These are phyloP conservation scores for Polypterus senegalus DNA, from an alignment of 2,113 vertebrate genomes.

Conservation along the genomic window DNA sequence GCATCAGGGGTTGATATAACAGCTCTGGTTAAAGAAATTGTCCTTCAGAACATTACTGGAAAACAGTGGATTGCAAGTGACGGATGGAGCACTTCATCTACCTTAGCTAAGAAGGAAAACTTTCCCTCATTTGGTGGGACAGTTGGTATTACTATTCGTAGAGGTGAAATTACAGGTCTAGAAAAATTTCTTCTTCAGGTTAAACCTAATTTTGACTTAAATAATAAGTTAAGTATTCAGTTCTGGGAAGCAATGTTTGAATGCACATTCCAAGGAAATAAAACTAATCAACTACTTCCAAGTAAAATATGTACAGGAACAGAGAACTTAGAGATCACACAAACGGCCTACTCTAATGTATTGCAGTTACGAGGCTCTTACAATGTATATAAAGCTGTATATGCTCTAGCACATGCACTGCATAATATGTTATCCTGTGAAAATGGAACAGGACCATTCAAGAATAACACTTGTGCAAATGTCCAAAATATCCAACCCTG, in stretches of 20 bases:
- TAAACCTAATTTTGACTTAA: neutral
- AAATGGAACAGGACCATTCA: neutral
- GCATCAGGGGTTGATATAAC: slow-evolving; percentile 3
- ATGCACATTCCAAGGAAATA: neutral
- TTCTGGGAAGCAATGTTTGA: slow-evolving; percentile 10
- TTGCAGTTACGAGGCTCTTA: neutral
- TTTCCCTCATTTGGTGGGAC: slow-evolving; percentile 4
- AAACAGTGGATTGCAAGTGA: slow-evolving; percentile 13
- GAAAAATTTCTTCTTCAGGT: slow-evolving; percentile 5
- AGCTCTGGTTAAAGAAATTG: slow-evolving; percentile 24
- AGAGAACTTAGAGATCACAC: neutral
- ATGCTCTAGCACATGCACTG: neutral
- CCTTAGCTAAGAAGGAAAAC: neutral
- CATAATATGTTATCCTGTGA: neutral
- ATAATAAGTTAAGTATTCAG: slow-evolving; percentile 1
- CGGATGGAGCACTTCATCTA: slow-evolving; percentile 4
- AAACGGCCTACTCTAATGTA: neutral
- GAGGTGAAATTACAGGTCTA: slow-evolving; percentile 4
- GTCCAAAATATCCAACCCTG: neutral
- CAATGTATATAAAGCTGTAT: slow-evolving; percentile 1
- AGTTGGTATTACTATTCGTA: slow-evolving; percentile 3
- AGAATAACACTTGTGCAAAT: slow-evolving; percentile 4
- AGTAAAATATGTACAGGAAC: neutral
- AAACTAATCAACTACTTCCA: neutral
- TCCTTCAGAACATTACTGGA: slow-evolving; percentile 10